Evolutionary conservation across 1,140 invertebrate genomes (phyloP).

Genomic region (Ladona fulva): DNA sequence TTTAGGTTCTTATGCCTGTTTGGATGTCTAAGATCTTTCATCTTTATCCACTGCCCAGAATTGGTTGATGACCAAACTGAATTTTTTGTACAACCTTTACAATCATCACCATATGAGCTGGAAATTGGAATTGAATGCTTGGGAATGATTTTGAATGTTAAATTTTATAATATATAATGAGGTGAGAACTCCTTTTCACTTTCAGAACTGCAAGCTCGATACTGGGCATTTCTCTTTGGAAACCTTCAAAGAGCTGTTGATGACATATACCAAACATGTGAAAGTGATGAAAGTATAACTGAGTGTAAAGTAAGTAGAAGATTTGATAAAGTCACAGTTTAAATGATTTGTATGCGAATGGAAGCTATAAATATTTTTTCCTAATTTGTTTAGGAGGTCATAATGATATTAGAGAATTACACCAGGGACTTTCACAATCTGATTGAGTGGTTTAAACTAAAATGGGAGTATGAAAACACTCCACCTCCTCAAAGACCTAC

Average conservation of each 20-base stretch:
- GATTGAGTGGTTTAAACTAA: slow-evolving; percentile 83
- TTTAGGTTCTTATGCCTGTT: too few relatives aligned
- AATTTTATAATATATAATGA: too few relatives aligned
- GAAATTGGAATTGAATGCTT: too few relatives aligned
- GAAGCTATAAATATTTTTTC: not conserved
- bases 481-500: slow-evolving; percentile 71
- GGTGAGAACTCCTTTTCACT: slow-evolving; percentile 21
- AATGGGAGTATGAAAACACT: slow-evolving; percentile 89
- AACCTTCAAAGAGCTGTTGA: slow-evolving; percentile 84
- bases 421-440: slow-evolving; percentile 86
- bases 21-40: too few relatives aligned
- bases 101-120: too few relatives aligned
- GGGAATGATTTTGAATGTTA: too few relatives aligned
- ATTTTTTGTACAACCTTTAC: too few relatives aligned
- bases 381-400: slow-evolving; percentile 63
- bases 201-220: slow-evolving; percentile 71
- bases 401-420: slow-evolving; percentile 88
- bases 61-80: too few relatives aligned
- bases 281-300: slow-evolving; percentile 50
- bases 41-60: too few relatives aligned
- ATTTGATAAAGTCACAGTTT: not conserved
- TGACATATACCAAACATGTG: slow-evolving; percentile 55
- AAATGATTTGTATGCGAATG: not conserved
- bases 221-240: slow-evolving; percentile 92
- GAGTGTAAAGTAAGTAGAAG: slow-evolving; percentile 47